Evolutionary conservation across 2,797 vertebrate genomes (phyloP), one percentile per base, ranked within the genome.

Genomic region (Sebastolobus altivelis): DNA sequence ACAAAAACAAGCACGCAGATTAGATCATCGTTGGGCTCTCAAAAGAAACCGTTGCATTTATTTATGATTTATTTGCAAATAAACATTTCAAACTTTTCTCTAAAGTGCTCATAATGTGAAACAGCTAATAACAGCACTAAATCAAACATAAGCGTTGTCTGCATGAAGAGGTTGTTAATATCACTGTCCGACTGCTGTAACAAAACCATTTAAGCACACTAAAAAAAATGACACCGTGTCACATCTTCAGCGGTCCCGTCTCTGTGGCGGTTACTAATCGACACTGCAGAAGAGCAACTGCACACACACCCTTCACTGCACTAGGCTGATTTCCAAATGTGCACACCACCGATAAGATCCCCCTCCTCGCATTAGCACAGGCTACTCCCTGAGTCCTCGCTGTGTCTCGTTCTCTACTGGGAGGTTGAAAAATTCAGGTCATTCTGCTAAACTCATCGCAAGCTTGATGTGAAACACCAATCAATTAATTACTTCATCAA

Each of bases 301-400:
- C 18, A 60, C 65, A 90, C 90, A 91, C 93, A 84, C 92, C 93
- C 92, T 80, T 71, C 7, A 61, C 86, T 91, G 92, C 8, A 2
- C 13, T 2, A 68, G 79, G 79, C 74, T 12, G 89, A 94, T 90
- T 49, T 90, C 61, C 29, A 68, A 83, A 74, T 81, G 78, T 94
- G 94, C 13, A 27, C 20, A 20, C 8, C 8, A 11, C 18, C 20
- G 94, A 95, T 95, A 94, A 94, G 87, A 70, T 38, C 75, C 91
- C 78, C 84, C 84, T 81, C 83, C 80, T 74, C 11, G 22, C 52
- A 31, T 71, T 25, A 80, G 65, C 40, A 70, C 40, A 18, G 78
- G 62, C 84, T 68, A 88, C 88, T 88, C 88, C 92, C 87, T 8
- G 9, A 66, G 18, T 71, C 35, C 29, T 6, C 18, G 29, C 68